Evolutionary conservation across 2,797 vertebrate genomes (phyloP).

Genomic region (Pseudochirops cupreus): DNA sequence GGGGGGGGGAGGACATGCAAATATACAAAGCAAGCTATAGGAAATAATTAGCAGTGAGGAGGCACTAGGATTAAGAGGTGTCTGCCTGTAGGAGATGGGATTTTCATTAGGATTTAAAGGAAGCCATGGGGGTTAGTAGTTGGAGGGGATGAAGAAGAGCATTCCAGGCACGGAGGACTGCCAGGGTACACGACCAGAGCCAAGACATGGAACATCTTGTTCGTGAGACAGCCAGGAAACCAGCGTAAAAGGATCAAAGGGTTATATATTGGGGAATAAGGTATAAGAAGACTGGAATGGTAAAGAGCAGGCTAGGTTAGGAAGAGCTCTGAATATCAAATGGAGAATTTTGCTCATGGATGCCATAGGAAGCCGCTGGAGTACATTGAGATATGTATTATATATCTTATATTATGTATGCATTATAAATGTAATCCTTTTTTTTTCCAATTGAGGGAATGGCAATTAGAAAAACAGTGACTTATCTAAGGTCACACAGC

Average conservation of each 20-base stretch:
- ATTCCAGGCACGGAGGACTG: not conserved
- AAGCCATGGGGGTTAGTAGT: not conserved
- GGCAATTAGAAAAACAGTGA: not conserved
- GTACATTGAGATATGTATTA: not conserved
- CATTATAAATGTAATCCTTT: not conserved
- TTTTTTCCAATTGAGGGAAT: not conserved
- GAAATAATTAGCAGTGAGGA: not conserved
- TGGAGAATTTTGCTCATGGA: not conserved
- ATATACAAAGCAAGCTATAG: not conserved
- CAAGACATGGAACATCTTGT: not conserved
- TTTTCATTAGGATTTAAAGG: not conserved
- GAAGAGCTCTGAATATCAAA: not conserved
- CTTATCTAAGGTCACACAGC: not conserved
- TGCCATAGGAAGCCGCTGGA: not conserved
- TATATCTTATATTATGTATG: not conserved
- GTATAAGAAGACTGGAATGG: not conserved
- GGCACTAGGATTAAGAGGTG: not conserved
- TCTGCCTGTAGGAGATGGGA: not conserved
- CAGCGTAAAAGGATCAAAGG: not conserved
- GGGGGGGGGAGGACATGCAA: not conserved
- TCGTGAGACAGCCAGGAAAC: not conserved
- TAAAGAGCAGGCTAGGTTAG: not conserved
- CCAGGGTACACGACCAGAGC: no score
- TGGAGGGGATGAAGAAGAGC: not conserved
- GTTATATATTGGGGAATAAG: not conserved